Evolutionary conservation across 2,888 invertebrate species (phyloP).

Genomic region (Patella caerulea): DNA sequence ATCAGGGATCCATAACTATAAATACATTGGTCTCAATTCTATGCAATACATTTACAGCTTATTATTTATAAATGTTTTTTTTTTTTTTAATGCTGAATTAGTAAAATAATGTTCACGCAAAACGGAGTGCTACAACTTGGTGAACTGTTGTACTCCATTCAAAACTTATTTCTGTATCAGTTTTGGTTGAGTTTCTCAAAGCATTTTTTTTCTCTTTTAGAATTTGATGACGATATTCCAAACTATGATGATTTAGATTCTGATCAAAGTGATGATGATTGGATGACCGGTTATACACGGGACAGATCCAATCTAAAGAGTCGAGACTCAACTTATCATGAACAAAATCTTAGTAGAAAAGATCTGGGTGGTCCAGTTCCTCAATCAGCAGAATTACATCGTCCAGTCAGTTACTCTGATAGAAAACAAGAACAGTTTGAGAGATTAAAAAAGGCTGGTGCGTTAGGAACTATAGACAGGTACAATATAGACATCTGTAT

Average conservation of each 20-base stretch:
- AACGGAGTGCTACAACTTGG: too few relatives aligned
- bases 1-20: too few relatives aligned
- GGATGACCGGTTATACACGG: conserved; percentile 42
- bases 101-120: too few relatives aligned
- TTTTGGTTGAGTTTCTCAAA: too few relatives aligned
- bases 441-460: conserved; percentile 58
- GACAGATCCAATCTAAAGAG: conserved; percentile 34
- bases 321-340: neutral
- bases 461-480: conserved; percentile 52
- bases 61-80: too few relatives aligned
- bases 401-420: conserved; percentile 59
- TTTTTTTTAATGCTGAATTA: too few relatives aligned
- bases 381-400: conserved; percentile 57
- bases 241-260: conserved; percentile 3
- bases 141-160: too few relatives aligned
- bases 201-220: neutral
- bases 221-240: conserved; percentile 34
- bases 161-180: too few relatives aligned
- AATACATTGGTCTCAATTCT: too few relatives aligned
- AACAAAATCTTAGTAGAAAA: neutral
- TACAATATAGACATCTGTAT: conserved; percentile 18
- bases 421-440: conserved; percentile 55
- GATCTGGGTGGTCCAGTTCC: conserved; percentile 56
- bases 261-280: conserved; percentile 34
- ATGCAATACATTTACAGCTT: too few relatives aligned